Percentiles rank a stretch among this genome's conserved stretches.
phyloP scores from a whole-genome alignment of 2,888 invertebrate genomes.

The Hirtodrosophila duncani region DNA sequence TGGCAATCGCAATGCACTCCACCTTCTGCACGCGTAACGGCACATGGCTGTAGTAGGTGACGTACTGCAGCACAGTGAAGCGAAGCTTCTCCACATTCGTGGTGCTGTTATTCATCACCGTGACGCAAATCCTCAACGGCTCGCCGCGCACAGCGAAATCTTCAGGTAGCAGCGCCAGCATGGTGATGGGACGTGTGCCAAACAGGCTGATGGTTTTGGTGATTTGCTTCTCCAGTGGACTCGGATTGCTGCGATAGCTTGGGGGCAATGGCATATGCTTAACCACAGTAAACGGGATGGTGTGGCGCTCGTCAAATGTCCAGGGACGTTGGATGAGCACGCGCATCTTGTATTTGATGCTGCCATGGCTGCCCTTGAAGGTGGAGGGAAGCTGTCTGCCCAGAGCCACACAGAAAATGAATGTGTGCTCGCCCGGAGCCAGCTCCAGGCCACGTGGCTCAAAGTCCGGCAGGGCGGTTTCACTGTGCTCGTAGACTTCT shows the following conservation, averaged over 20 bases:
- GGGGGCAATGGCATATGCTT: constrained; percentile 69
- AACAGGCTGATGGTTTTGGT: constrained; percentile 76
- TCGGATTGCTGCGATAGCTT: constrained; percentile 58
- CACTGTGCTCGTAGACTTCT: constrained; percentile 75
- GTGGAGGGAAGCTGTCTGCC: constrained; percentile 74
- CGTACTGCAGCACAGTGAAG: constrained; percentile 72
- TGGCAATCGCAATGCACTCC: constrained; percentile 73
- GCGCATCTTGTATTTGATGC: constrained; percentile 77
- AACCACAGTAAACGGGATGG: constrained; percentile 74
- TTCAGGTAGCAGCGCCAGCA: constrained; percentile 74
- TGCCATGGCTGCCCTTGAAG: constrained; percentile 75
- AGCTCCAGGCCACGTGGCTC: constrained; percentile 76
- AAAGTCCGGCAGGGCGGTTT: constrained; percentile 71
- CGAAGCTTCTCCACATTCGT: constrained; percentile 77
- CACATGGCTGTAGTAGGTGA: constrained; percentile 74
- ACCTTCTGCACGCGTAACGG: constrained; percentile 72
- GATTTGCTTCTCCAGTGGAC: constrained; percentile 68
- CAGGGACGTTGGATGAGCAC: constrained; percentile 77
- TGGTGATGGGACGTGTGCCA: constrained; percentile 75
- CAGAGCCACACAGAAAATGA: constrained; percentile 72
- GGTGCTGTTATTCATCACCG: constrained; percentile 76
- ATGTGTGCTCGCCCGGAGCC: constrained; percentile 73
- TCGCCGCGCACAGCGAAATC: constrained; percentile 74
- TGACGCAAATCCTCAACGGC: constrained; percentile 74
- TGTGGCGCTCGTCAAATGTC: constrained; percentile 77